A percentile compares a stretch with the other conserved stretches of the same genome.
phyloP scores from a whole-genome alignment of 1,140 invertebrate genomes.

The Cydia splendana region DNA sequence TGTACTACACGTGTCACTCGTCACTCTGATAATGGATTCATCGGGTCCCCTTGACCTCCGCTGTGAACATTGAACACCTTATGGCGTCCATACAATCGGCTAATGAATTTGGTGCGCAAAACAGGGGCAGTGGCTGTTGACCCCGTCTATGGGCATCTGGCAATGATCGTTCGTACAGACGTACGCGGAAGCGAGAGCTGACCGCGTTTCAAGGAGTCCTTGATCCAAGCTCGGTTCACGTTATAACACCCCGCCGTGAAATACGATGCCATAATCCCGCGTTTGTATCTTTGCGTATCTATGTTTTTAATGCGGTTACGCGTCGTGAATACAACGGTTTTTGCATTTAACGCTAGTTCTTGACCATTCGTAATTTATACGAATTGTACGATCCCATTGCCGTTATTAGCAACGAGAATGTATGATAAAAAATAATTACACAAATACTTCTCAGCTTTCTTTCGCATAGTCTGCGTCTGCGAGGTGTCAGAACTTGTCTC shows the following conservation, averaged over 20 bases:
- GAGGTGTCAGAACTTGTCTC: not conserved
- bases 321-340: constrained; percentile 26
- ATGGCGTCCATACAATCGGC: constrained; percentile 44
- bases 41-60: constrained; percentile 52
- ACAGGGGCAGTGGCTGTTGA: constrained; percentile 76
- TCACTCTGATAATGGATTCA: constrained; percentile 27
- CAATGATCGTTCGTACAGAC: constrained; percentile 70
- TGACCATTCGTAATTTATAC: constrained; percentile 6
- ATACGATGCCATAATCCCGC: constrained; percentile 33
- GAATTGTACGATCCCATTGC: not conserved
- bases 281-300: constrained; percentile 25
- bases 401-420: not conserved
- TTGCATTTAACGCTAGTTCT: constrained; percentile 19
- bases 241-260: constrained; percentile 45
- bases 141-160: constrained; percentile 76
- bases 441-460: constrained; percentile 34
- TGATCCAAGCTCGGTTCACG: constrained; percentile 56
- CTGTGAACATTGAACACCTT: constrained; percentile 37
- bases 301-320: constrained; percentile 21
- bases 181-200: constrained; percentile 69
- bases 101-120: constrained; percentile 70
- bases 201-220: constrained; percentile 72
- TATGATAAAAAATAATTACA: not conserved
- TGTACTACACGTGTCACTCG: constrained; percentile 22
- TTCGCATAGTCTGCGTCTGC: not conserved